Conservation (phyloP, 2,888 invertebrate species). For the Aphodius sticticus region DNA sequence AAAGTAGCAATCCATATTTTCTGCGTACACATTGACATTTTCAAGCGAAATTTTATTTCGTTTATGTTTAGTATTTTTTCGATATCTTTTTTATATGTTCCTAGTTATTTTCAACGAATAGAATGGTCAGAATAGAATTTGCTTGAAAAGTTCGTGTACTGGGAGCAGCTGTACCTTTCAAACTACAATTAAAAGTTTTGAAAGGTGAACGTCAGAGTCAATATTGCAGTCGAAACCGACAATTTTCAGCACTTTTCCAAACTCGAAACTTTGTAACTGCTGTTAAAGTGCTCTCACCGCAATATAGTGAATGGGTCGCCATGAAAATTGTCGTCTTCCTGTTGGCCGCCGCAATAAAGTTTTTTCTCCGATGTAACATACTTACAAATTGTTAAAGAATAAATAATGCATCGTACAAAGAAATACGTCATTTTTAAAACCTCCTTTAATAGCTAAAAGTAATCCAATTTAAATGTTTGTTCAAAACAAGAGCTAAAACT, state of each 20-base stretch:
- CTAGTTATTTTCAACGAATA: no score
- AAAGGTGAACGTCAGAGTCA: neutral
- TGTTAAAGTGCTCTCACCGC: neutral
- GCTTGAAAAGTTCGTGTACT: neutral
- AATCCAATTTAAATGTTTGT: no score
- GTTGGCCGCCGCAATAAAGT: neutral
- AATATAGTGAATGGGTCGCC: neutral
- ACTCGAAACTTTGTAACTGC: neutral
- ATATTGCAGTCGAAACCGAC: neutral
- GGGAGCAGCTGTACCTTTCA: neutral
- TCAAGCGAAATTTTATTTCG: no score
- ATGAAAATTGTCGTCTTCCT: neutral
- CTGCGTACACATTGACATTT: neutral
- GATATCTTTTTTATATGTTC: no score
- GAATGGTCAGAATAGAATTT: no score
- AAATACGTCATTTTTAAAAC: no score
- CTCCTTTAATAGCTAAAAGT: no score
- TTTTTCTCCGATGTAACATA: neutral
- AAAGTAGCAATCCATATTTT: neutral
- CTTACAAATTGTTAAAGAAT: no score
- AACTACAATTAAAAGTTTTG: neutral
- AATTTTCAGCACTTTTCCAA: neutral
- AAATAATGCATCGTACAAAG: no score
- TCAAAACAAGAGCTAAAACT: no score
- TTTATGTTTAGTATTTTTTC: no score